These are phyloP conservation scores for Elymnias hypermnestra DNA, from an alignment of 1,140 invertebrate genomes.

Conservation along the genomic window DNA sequence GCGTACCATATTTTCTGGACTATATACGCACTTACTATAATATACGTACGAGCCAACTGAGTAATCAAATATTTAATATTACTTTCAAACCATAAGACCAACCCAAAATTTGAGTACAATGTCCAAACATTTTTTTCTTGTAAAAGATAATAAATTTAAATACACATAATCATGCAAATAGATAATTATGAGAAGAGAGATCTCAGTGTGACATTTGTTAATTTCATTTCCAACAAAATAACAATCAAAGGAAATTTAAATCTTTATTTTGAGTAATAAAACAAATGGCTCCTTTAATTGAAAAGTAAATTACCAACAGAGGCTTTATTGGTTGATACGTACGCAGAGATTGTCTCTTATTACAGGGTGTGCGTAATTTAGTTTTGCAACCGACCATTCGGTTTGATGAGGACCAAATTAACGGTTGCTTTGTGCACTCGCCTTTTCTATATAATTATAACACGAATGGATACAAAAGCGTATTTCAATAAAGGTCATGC, in stretches of 20 bases:
- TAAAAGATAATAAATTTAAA: no score
- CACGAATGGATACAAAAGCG: slow-evolving; percentile 11
- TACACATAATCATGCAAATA: no score
- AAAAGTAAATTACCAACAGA: slow-evolving; percentile 7
- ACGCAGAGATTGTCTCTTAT: slow-evolving; percentile 23
- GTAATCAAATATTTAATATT: no score
- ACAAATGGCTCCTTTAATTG: background rate
- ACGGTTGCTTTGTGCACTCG: slow-evolving; percentile 33
- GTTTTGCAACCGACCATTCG: slow-evolving; percentile 30
- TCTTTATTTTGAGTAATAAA: background rate
- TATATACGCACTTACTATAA: no score
- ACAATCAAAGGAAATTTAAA: background rate
- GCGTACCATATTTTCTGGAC: no score
- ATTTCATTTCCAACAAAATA: no score
- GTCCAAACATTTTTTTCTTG: no score
- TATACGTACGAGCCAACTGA: no score
- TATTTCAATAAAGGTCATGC: slow-evolving; percentile 16
- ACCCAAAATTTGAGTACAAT: no score
- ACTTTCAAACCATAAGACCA: no score
- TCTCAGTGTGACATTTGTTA: no score
- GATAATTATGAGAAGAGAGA: no score
- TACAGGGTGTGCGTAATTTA: slow-evolving; percentile 30
- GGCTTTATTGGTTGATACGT: slow-evolving; percentile 18
- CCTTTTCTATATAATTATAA: slow-evolving; percentile 27
- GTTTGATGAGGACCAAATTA: slow-evolving; percentile 44